Percentiles rank a stretch among this genome's conserved stretches.
These are phyloP conservation scores for Samia ricini DNA, from an alignment of 1,140 invertebrate species.

Conservation along the genomic window DNA sequence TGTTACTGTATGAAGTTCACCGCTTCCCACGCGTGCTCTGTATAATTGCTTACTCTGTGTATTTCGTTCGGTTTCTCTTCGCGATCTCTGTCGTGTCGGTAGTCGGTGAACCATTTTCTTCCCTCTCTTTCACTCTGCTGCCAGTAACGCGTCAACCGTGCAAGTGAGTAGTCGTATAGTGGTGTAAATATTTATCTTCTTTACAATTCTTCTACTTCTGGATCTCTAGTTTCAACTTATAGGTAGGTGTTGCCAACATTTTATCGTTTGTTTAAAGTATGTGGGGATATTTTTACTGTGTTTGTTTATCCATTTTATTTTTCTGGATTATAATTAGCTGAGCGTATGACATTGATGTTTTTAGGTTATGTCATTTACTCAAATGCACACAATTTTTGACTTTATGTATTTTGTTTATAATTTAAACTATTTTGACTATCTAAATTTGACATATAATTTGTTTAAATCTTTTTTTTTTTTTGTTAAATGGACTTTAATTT, in stretches of 20 bases:
- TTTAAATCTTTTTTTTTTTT: no score
- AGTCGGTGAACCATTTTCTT: slow-evolving; percentile 67
- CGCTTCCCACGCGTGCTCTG: slow-evolving; percentile 33
- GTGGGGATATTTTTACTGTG: background rate
- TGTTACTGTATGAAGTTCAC: slow-evolving; percentile 2
- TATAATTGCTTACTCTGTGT: slow-evolving; percentile 38
- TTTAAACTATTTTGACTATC: no score
- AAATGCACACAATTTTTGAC: no score
- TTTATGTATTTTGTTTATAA: no score
- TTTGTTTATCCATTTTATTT: background rate
- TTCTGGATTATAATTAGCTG: background rate
- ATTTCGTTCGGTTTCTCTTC: slow-evolving; percentile 40
- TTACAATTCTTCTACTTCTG: slow-evolving; percentile 60
- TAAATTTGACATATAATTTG: no score
- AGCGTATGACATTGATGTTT: no score
- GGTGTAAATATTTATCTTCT: slow-evolving; percentile 46
- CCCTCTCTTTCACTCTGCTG: slow-evolving; percentile 68
- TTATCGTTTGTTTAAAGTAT: background rate
- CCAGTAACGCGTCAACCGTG: slow-evolving; percentile 53
- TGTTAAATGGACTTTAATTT: no score
- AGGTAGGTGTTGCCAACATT: slow-evolving; percentile 45
- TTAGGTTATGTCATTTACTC: no score
- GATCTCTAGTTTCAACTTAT: slow-evolving; percentile 35
- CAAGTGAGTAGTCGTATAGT: slow-evolving; percentile 41
- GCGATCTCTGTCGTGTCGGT: slow-evolving; percentile 37